phyloP scores from a whole-genome alignment of 2,888 invertebrate species.

The Lithosia quadra region DNA sequence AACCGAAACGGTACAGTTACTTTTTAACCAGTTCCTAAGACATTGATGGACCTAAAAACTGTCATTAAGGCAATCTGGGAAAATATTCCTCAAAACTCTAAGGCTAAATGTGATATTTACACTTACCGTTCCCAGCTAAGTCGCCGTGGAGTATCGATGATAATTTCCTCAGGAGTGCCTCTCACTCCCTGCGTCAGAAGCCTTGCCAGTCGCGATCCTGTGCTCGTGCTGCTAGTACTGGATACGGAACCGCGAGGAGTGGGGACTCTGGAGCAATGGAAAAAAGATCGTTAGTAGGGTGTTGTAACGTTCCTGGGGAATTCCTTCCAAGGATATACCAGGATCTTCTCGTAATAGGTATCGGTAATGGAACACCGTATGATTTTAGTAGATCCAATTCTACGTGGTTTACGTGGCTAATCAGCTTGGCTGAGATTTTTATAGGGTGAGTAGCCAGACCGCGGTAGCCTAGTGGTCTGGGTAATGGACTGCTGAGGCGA shows the following conservation, averaged over 20 bases:
- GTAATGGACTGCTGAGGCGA: no score
- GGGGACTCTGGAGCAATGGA: conserved; percentile 67
- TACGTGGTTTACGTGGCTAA: no score
- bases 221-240: conserved; percentile 70
- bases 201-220: conserved; percentile 72
- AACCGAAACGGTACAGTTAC: no score
- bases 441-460: no score
- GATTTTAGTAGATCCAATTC: not conserved
- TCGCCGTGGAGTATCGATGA: conserved; percentile 82
- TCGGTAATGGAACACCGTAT: not conserved
- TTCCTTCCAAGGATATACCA: no score
- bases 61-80: not conserved
- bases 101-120: not conserved
- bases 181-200: conserved; percentile 77
- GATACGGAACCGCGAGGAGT: conserved; percentile 80
- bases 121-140: conserved; percentile 89
- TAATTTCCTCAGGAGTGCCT: conserved; percentile 75
- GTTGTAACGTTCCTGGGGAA: not conserved
- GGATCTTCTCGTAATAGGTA: no score
- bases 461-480: no score
- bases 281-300: conserved; percentile 9
- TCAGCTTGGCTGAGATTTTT: no score
- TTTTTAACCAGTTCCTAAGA: no score
- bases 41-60: no score
- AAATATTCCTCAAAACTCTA: not conserved